phyloP scores from a whole-genome alignment of 2,113 vertebrate genomes.

The Poeciliopsis occidentalis region DNA sequence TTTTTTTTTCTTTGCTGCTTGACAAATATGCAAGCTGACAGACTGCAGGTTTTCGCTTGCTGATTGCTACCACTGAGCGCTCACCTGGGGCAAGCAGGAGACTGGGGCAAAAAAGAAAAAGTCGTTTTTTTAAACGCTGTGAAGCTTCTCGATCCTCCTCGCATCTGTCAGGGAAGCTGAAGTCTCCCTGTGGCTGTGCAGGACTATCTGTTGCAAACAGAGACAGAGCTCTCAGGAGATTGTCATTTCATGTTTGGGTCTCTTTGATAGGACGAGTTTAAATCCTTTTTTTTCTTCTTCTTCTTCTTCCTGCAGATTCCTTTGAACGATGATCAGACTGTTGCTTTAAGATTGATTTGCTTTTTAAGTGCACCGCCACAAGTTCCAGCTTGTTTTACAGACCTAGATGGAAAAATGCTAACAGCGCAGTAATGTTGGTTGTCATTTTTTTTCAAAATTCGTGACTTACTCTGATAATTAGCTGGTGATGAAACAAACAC shows the following conservation, averaged over 20 bases:
- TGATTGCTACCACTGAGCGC: slow-evolving; percentile 21
- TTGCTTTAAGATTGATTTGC: slow-evolving; percentile 47
- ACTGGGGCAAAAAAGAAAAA: background rate
- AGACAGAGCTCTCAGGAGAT: slow-evolving; percentile 20
- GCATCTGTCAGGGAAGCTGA: slow-evolving; percentile 21
- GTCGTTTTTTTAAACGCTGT: slow-evolving; percentile 4
- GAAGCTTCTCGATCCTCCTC: slow-evolving; percentile 29
- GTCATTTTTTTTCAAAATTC: slow-evolving; percentile 18
- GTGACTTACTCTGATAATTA: background rate
- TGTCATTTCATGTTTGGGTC: background rate
- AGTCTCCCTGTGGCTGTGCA: slow-evolving; percentile 32
- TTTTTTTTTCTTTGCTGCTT: slow-evolving; percentile 11
- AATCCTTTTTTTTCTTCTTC: background rate
- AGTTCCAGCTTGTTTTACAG: slow-evolving; percentile 41
- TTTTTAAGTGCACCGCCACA: slow-evolving; percentile 30
- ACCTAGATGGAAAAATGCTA: slow-evolving; percentile 18
- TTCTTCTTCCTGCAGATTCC: background rate
- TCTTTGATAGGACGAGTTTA: slow-evolving; percentile 8
- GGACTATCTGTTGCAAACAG: slow-evolving; percentile 7
- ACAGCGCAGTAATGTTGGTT: background rate
- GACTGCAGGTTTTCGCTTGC: slow-evolving; percentile 66
- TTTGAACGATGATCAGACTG: slow-evolving; percentile 2
- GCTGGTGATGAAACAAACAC: background rate
- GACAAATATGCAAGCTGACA: slow-evolving; percentile 56
- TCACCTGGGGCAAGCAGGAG: slow-evolving; percentile 39